Evolutionary conservation across 2,888 invertebrate species (phyloP), one percentile per base, ranked within the genome.

Genomic region (Spicauda simplicius): DNA sequence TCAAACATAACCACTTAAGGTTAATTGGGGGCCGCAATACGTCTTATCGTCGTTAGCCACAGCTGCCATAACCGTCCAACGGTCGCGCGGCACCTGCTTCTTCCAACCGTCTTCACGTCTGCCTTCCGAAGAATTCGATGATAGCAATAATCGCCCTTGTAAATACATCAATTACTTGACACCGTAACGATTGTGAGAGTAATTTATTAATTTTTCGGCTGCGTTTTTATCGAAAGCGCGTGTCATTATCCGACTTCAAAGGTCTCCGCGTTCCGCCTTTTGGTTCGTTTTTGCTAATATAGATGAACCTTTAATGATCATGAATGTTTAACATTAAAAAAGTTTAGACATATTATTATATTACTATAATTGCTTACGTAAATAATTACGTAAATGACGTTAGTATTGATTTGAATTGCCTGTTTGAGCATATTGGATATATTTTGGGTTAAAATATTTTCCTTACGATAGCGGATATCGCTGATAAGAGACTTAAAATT

Each of bases 1-100:
- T 60, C 66, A 66, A 55, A 66, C 30, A 58, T 54, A 65, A 54
- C 66, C 60, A 65, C 65, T 65, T 65, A 65, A 53, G 65, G 60
- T 60, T 60, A 60, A 60, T 66, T 60, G 66, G 66, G 58, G 66
- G n/a, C 65, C 65, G 65, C 65, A 67, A 69, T 69, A 69, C n/a
- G 60, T 63, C 57, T 50, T 66, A 66, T 66, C 66, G 66, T 16
- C 59, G 59, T 48, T 37, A 19, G 66, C 45, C 58, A 69, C 80
- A 80, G 77, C 79, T 80, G 79, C 77, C 69, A 33, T 71, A 75
- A 75, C 76, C 75, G 77, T 69, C 75, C 59, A 68, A 37, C 59
- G 56, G 52, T 41, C 30, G 56, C 55, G 20, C 60, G 48, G 52
- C 75, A 76, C 75, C 75, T 76, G 77, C 76, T 70, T 60, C 60